Base-by-base conservation (phyloP, 30 jellyfish, hydroid and myxozoan species). In the Pelagia noctiluca region DNA sequence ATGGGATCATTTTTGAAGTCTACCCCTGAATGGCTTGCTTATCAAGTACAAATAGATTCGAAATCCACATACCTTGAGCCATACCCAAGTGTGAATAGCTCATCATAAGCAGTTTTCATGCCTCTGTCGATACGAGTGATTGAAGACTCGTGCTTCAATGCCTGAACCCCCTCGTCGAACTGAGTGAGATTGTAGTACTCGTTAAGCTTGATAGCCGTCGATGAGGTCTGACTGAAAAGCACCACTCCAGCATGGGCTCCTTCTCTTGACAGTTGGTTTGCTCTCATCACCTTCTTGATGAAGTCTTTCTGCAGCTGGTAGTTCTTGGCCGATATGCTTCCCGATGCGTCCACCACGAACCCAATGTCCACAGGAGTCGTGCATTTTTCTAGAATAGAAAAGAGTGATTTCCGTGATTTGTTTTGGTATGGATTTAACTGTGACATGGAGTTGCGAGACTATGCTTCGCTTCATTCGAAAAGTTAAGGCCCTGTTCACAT, bases 51-150 rank as follows among this genome's bases (percentile, higher is more conserved):
- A n/a, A n/a, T n/a, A n/a, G n/a, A n/a, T n/a, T n/a, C n/a, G n/a
- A n/a, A n/a, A n/a, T n/a, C n/a, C n/a, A n/a, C n/a, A n/a, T 82
- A 82, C 92, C 92, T 75, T 32, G 80, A 30, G 46, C 92, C 92
- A 69, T 68, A 82, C 30, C 80, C 92, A 26, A 33, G 69, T 5
- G 92, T 82, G 73, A 68, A 82, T 0, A 82, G 86, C 50, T 82
- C 35, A 32, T 82, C 92, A 49, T 82, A 82, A 1, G 92, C 92
- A 8, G 65, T 38, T 42, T 82, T 82, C 48, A 82, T 63, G 16
- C 92, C 92, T 34, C 73, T 60, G 76, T 82, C 92, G 29, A 82
- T 82, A 26, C 92, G 84, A 10, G 92, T 82, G 62, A 82, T 60
- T 2, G 92, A 82, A 35, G 10, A 60, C 71, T 82, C 84, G 47